Evolutionary conservation across 1,140 invertebrate species (phyloP).

Genomic region (Drosophila malerkotliana): DNA sequence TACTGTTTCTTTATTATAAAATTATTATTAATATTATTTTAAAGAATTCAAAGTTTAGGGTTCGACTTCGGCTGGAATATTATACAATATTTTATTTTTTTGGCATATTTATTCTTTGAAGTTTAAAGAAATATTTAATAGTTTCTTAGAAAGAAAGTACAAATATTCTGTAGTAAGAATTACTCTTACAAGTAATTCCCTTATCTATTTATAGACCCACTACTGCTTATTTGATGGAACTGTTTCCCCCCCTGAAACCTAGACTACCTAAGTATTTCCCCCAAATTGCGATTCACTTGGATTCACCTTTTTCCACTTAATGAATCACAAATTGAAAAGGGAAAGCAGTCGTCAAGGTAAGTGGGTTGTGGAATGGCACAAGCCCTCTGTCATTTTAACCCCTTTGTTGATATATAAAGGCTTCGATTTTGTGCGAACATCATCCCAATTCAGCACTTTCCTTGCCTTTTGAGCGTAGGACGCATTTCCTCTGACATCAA

Average conservation of each 20-base stretch:
- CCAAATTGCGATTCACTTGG: neutral
- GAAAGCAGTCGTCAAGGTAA: neutral
- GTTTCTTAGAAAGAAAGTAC: too few relatives aligned
- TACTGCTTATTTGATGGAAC: neutral
- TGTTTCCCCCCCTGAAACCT: neutral
- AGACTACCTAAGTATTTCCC: neutral
- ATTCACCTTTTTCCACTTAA: constrained; percentile 3
- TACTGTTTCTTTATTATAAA: too few relatives aligned
- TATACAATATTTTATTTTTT: too few relatives aligned
- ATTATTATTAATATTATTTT: too few relatives aligned
- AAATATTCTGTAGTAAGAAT: too few relatives aligned
- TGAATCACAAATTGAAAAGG: constrained; percentile 6
- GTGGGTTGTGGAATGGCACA: too few relatives aligned
- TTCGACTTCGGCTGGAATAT: too few relatives aligned
- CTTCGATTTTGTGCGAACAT: constrained; percentile 2
- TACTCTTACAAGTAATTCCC: too few relatives aligned
- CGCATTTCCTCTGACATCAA: constrained; percentile 44
- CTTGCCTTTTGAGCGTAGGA: constrained; percentile 8
- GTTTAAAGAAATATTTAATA: too few relatives aligned
- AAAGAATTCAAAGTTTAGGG: too few relatives aligned
- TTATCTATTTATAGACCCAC: neutral
- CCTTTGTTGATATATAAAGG: constrained; percentile 3
- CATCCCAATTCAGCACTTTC: constrained; percentile 36
- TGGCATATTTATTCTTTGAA: too few relatives aligned
- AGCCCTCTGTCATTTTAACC: neutral